Conservation (phyloP, 2,888 invertebrate genomes). For the Dendrolimus houi region DNA sequence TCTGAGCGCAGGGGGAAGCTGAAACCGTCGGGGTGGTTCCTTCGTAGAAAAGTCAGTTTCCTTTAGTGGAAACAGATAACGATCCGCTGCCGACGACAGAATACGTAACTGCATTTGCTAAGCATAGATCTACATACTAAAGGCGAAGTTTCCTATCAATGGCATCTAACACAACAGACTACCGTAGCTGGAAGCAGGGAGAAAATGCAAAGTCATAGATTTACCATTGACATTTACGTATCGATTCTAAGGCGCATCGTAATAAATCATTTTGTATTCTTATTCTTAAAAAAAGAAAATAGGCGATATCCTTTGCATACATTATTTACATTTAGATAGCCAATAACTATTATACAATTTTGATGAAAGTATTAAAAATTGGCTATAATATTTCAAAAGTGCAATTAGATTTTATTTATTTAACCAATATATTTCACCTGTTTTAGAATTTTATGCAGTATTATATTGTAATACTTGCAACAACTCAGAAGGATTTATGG, state of each 20-base stretch:
- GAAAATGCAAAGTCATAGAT: constrained; percentile 35
- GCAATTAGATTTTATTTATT: no score
- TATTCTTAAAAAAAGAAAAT: neutral
- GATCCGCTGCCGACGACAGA: constrained; percentile 73
- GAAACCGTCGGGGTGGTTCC: constrained; percentile 61
- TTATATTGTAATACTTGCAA: no score
- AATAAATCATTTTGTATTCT: constrained; percentile 3
- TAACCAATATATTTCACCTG: no score
- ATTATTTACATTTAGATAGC: no score
- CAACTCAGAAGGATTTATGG: no score
- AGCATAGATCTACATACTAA: constrained; percentile 59
- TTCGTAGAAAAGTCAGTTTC: constrained; percentile 72
- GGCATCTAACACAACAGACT: constrained; percentile 54
- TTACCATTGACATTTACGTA: neutral
- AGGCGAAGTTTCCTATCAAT: constrained; percentile 36
- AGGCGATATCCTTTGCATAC: no score
- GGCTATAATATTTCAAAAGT: no score
- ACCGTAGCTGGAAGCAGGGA: constrained; percentile 25
- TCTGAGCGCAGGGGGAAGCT: constrained; percentile 42
- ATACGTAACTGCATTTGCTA: constrained; percentile 69
- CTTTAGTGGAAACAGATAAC: constrained; percentile 76
- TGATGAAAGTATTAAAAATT: no score
- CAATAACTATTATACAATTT: no score
- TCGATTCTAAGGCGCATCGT: neutral
- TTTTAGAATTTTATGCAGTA: no score